Evolutionary conservation across 1,140 invertebrate species (phyloP).

Genomic region (Dendrolimus kikuchii): DNA sequence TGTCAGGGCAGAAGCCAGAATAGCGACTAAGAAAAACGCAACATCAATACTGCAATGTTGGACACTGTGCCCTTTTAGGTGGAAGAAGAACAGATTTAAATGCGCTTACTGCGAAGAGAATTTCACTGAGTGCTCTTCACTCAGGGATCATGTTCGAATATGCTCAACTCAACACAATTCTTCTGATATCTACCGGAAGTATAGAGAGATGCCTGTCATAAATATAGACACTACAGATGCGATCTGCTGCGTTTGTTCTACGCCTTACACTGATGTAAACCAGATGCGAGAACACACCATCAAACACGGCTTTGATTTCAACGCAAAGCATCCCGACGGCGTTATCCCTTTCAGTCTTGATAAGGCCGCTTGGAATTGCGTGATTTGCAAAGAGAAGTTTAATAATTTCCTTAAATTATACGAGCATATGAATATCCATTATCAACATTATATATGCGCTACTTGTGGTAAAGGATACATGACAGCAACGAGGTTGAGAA

Average conservation of each 20-base stretch:
- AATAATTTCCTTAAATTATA: conserved; percentile 63
- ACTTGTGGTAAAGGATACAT: conserved; percentile 67
- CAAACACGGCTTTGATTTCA: conserved; percentile 41
- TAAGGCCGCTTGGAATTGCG: conserved; percentile 52
- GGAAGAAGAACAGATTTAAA: conserved; percentile 55
- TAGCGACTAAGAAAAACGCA: conserved; percentile 52
- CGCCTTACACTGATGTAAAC: conserved; percentile 22
- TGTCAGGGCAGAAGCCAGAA: conserved; percentile 42
- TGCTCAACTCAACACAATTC: conserved; percentile 35
- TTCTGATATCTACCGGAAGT: conserved; percentile 58
- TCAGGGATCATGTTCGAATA: conserved; percentile 38
- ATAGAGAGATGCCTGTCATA: conserved; percentile 56
- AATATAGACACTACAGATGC: conserved; percentile 51
- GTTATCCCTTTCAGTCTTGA: conserved; percentile 48
- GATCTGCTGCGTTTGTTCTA: conserved; percentile 32
- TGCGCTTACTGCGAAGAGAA: conserved; percentile 55
- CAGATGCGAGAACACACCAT: conserved; percentile 43
- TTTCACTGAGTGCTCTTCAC: conserved; percentile 37
- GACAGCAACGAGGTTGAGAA: conserved; percentile 51
- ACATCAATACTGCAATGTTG: conserved; percentile 47
- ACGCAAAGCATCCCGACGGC: conserved; percentile 45
- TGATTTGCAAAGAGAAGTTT: conserved; percentile 45
- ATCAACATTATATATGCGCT: conserved; percentile 65
- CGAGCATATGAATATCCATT: conserved; percentile 65
- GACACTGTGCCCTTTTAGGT: conserved; percentile 48